Evolutionary conservation across 64 coral and sea anemone genomes (phyloP).

Genomic region (Porites australiensis): DNA sequence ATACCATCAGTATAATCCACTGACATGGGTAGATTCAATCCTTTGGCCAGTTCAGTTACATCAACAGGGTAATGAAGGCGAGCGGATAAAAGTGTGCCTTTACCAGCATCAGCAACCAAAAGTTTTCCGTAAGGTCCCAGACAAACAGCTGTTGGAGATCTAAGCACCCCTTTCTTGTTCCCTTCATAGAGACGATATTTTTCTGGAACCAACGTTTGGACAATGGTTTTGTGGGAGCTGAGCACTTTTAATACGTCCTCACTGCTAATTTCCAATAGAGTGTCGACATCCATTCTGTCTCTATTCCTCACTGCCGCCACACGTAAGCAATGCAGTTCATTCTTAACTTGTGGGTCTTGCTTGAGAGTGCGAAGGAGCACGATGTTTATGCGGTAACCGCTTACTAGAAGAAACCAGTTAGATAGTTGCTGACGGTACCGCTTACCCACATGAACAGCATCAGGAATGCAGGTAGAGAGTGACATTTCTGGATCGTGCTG

Average conservation of each 20-base stretch:
- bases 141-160: conserved; percentile 35
- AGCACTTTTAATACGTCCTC: no score
- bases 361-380: conserved; percentile 37
- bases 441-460: conserved; percentile 56
- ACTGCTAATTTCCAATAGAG: no score
- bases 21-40: conserved; percentile 40
- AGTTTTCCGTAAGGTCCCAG: conserved; percentile 28
- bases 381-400: conserved; percentile 37
- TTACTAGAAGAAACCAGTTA: conserved; percentile 52
- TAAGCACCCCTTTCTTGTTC: conserved; percentile 34
- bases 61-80: conserved; percentile 58
- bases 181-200: conserved; percentile 48
- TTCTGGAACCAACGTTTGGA: conserved; percentile 42
- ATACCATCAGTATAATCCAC: conserved; percentile 38
- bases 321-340: no score
- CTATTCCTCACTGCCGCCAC: no score
- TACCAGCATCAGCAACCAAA: conserved; percentile 46
- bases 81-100: conserved; percentile 45
- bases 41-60: conserved; percentile 40
- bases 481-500: background rate
- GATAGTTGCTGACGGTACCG: conserved; percentile 34
- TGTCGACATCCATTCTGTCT: no score
- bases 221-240: background rate
- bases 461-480: conserved; percentile 14
- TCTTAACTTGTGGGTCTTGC: no score